A percentile compares a stretch with the other conserved stretches of the same genome.
Evolutionary conservation across 2,797 vertebrate species (phyloP).

Genomic region (Salarias fasciatus): DNA sequence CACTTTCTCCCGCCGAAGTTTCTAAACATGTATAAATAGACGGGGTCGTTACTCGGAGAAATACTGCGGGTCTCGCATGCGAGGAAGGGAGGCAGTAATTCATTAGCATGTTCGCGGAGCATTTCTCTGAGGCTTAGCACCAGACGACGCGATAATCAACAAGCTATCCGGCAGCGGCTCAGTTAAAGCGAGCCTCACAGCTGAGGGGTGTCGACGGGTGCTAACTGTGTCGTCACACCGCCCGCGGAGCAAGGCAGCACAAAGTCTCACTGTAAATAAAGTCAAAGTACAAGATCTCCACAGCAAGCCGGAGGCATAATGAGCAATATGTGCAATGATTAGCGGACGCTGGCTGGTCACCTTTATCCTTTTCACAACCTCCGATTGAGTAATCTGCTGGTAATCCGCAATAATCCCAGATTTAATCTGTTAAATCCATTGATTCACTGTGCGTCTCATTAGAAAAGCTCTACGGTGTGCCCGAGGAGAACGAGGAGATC

Average conservation of each 20-base stretch:
- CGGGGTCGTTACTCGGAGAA: not conserved
- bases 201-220: slow-evolving; percentile 14
- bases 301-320: slow-evolving; percentile 7
- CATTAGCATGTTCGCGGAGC: slow-evolving; percentile 54
- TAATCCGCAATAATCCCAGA: slow-evolving; percentile 70
- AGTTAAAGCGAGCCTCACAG: slow-evolving; percentile 15
- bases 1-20: too few species aligned
- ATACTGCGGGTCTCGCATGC: slow-evolving; percentile 15
- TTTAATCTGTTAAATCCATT: slow-evolving; percentile 65
- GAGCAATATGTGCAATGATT: slow-evolving; percentile 20
- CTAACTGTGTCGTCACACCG: slow-evolving; percentile 3
- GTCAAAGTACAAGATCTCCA: slow-evolving; percentile 13
- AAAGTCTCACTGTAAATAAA: not conserved
- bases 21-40: not conserved
- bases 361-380: slow-evolving; percentile 55
- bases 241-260: not conserved
- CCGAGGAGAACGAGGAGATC: slow-evolving; percentile 3
- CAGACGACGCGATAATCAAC: slow-evolving; percentile 46
- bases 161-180: slow-evolving; percentile 30
- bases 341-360: slow-evolving; percentile 25
- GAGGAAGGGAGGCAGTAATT: slow-evolving; percentile 36
- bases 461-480: slow-evolving; percentile 24
- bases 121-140: slow-evolving; percentile 36
- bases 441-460: slow-evolving; percentile 43
- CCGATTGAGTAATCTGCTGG: slow-evolving; percentile 52